phyloP scores from a whole-genome alignment of 1,140 invertebrate genomes.

The Dreissena rostriformis region DNA sequence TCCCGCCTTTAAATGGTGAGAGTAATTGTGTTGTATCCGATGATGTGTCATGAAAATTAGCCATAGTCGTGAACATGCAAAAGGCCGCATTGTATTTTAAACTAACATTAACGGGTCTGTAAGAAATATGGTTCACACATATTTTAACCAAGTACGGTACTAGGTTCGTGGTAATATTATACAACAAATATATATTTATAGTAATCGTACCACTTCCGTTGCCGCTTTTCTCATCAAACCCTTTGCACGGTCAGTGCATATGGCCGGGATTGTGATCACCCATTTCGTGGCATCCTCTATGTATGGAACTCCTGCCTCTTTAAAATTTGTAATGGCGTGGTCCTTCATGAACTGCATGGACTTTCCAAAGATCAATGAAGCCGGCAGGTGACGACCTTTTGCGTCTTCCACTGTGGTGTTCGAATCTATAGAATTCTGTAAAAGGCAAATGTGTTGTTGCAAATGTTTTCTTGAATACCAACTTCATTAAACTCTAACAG shows the following conservation, averaged over 20 bases:
- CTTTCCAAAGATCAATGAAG: slow-evolving; percentile 33
- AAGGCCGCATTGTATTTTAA: no score
- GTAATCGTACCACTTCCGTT: slow-evolving; percentile 22
- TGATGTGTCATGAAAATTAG: no score
- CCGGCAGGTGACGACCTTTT: slow-evolving; percentile 13
- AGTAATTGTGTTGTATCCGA: no score
- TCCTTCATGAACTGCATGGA: slow-evolving; percentile 42
- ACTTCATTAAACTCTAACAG: no score
- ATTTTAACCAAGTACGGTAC: no score
- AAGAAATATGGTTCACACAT: no score
- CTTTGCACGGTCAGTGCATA: slow-evolving; percentile 45
- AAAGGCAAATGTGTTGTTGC: neutral
- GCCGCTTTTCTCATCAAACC: slow-evolving; percentile 40
- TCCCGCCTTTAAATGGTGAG: slow-evolving; percentile 15
- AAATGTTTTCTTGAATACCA: neutral
- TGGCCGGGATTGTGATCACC: slow-evolving; percentile 51
- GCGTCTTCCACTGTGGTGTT: slow-evolving; percentile 31
- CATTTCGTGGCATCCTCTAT: slow-evolving; percentile 21
- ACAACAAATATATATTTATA: no score
- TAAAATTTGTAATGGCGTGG: slow-evolving; percentile 22
- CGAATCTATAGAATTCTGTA: neutral
- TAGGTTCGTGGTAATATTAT: no score
- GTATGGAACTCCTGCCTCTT: neutral
- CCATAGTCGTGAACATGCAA: no score
- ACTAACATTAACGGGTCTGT: no score